phyloP scores from a whole-genome alignment of 2,113 vertebrate genomes.

The Neolamprologus cancellatus region DNA sequence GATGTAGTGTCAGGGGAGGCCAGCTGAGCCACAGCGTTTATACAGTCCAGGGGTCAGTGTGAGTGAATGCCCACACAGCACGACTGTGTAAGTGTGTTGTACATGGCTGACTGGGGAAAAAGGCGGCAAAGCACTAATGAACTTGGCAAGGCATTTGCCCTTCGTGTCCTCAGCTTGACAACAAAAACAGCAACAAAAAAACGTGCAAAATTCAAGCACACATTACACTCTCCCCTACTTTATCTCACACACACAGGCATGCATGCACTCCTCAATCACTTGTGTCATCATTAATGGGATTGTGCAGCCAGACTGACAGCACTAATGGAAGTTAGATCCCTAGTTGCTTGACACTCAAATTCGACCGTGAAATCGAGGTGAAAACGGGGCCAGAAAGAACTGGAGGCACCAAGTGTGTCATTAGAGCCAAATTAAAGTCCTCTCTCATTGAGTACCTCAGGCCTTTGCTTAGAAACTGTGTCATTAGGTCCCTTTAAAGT shows the following conservation, averaged over 20 bases:
- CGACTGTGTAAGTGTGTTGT: neutral
- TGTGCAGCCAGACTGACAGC: slow-evolving; percentile 2
- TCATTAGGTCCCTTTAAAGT: neutral
- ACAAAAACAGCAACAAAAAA: neutral
- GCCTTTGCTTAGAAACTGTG: neutral
- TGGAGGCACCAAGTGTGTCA: neutral
- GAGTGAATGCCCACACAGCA: slow-evolving; percentile 2
- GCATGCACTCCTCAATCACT: neutral
- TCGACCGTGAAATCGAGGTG: neutral
- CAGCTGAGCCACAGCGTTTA: slow-evolving; percentile 13
- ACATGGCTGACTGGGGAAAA: neutral
- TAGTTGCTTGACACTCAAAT: slow-evolving; percentile 21
- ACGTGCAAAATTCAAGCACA: neutral
- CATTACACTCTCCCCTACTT: neutral
- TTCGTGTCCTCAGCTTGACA: neutral
- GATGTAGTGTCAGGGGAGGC: slow-evolving; percentile 6
- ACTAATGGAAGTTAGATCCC: slow-evolving; percentile 31
- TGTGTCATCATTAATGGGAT: slow-evolving; percentile 18
- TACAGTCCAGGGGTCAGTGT: slow-evolving; percentile 13
- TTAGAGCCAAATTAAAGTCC: slow-evolving; percentile 14
- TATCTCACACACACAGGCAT: neutral
- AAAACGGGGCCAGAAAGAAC: neutral
- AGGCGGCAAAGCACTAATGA: slow-evolving; percentile 22
- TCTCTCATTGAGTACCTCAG: neutral
- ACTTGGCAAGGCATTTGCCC: slow-evolving; percentile 3